phyloP scores from a whole-genome alignment of 1,140 invertebrate genomes.

The Nixonia krombeini region DNA sequence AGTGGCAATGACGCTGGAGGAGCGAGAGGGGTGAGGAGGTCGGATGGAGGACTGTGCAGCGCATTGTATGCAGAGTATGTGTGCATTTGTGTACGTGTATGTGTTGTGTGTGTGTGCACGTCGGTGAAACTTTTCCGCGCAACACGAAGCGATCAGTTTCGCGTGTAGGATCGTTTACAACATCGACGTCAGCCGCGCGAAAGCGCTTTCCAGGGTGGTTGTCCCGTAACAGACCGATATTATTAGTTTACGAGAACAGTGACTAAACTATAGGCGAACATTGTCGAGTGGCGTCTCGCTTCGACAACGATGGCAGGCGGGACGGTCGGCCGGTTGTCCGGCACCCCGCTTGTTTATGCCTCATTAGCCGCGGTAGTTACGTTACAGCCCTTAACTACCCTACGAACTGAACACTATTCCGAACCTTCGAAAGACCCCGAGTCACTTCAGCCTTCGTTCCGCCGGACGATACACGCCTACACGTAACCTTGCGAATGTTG shows the following conservation, averaged over 20 bases:
- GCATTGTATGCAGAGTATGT: neutral
- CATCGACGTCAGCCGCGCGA: constrained; percentile 45
- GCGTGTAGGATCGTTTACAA: constrained; percentile 18
- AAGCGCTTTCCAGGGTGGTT: constrained; percentile 35
- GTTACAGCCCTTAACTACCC: constrained; percentile 57
- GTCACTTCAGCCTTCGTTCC: constrained; percentile 9
- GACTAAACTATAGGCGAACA: constrained; percentile 54
- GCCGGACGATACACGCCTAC: constrained; percentile 3
- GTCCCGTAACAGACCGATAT: constrained; percentile 43
- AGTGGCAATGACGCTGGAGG: no score
- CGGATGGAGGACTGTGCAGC: no score
- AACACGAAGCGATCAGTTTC: constrained; percentile 7
- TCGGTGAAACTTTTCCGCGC: constrained; percentile 11
- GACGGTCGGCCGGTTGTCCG: constrained; percentile 28
- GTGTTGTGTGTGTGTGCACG: neutral
- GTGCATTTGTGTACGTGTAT: no score
- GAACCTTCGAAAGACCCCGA: constrained; percentile 8
- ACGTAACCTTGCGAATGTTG: neutral
- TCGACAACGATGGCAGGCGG: constrained; percentile 3
- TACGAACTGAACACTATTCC: constrained; percentile 47
- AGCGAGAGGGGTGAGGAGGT: no score
- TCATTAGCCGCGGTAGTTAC: constrained; percentile 61
- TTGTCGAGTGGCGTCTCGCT: constrained; percentile 14
- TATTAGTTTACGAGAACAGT: constrained; percentile 57
- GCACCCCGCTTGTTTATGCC: constrained; percentile 58